These are phyloP conservation scores for Lasioglossum pauxillum DNA, from an alignment of 2,888 invertebrate species.

Conservation along the genomic window DNA sequence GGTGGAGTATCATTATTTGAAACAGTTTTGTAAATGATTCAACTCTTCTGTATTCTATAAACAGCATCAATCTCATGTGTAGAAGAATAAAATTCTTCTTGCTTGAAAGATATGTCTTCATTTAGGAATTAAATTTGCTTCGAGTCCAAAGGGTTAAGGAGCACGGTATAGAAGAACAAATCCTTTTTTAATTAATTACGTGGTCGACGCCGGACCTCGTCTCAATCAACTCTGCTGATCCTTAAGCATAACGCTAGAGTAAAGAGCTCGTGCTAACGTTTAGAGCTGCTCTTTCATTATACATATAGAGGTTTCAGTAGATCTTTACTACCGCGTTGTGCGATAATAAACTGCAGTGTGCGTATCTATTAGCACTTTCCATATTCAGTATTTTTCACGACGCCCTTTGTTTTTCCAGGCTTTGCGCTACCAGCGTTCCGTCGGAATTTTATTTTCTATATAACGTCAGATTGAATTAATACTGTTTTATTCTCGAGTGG, in stretches of 20 bases:
- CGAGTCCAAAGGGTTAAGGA: too few species aligned
- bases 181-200: background rate
- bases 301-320: background rate
- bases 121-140: too few species aligned
- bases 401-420: background rate
- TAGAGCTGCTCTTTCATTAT: background rate
- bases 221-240: background rate
- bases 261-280: background rate
- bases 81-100: too few species aligned
- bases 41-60: too few species aligned
- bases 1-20: too few species aligned
- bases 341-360: background rate
- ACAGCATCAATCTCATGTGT: too few species aligned
- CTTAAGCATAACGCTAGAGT: background rate
- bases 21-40: too few species aligned
- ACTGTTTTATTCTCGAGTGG: slow-evolving; percentile 40
- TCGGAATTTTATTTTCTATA: background rate
- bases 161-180: background rate
- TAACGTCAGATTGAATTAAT: slow-evolving; percentile 54
- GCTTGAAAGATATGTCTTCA: too few species aligned
- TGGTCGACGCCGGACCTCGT: background rate
- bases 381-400: background rate
- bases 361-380: background rate
- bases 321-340: background rate
- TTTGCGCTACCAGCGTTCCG: background rate